Base-by-base conservation (phyloP, 2,888 invertebrate species). In the Brachycybe producta region DNA sequence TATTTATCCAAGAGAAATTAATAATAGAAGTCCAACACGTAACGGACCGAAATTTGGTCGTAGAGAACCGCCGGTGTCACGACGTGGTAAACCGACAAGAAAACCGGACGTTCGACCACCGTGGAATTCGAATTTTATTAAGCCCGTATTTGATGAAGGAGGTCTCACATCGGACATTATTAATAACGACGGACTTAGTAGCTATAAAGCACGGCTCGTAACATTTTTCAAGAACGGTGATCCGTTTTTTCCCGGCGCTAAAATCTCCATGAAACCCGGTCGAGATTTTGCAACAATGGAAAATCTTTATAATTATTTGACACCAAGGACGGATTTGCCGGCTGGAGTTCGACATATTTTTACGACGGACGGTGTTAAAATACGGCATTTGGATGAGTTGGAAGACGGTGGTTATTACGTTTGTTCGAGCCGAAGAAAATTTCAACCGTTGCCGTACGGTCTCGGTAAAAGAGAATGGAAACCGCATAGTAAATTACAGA, bases 151-250 rank as follows among this genome's bases (percentile, higher is more conserved):
- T 24, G 49, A 49, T 13, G 49, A 39, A 13, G 30, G 23, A 4
- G 49, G 40, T 13, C 19, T 23, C 15, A 49, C 49, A 15, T 49
- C 49, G 32, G 49, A 49, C 39, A 39, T 49, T 8, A 40, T 28
- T 28, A 53, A 51, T 86, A 83, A 64, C 88, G 87, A 87, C 79
- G 83, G 61, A 85, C 87, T 1, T 23, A 49, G 23, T 19, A 34
- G 43, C 28, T 50, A 45, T 19, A 57, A 57, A 36, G 60, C 59
- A 7, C 73, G 86, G 44, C 64, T 87, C 46, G 84, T 91, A 52
- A 80, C 84, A 1, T 91, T 94, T 69, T 92, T 84, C 70, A 80
- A 86, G 65, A 94, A 92, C 74, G 92, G 92, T 2, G 91, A 92
- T 65, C 84, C 87, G 0, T 86, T 87, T 64, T 88, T 84, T 64